Evolutionary conservation across 2,888 invertebrate species (phyloP).

Genomic region (Lysandra bellargus): DNA sequence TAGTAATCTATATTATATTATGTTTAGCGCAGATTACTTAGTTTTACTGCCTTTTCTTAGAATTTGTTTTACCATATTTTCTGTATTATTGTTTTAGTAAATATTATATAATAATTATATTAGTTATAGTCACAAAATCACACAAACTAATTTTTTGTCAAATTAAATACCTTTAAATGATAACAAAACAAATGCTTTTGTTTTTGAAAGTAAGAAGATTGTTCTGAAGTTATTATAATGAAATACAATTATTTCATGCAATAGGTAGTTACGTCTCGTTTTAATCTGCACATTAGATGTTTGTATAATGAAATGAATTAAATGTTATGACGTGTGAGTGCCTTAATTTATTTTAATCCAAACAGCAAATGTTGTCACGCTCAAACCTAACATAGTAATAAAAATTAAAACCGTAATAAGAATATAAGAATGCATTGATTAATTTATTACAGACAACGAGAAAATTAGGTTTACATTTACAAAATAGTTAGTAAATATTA

Average conservation of each 20-base stretch:
- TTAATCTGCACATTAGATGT: background rate
- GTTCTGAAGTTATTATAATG: background rate
- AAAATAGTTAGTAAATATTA: background rate
- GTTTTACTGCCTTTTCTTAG: background rate
- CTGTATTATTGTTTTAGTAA: background rate
- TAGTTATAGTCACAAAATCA: no score
- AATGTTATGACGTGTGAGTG: background rate
- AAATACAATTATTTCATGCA: background rate
- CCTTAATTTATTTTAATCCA: background rate
- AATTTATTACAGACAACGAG: no score
- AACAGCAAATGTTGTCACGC: background rate
- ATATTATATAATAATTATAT: no score
- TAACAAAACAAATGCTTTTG: background rate
- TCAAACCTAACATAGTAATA: background rate
- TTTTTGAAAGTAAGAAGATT: background rate
- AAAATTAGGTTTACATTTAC: background rate
- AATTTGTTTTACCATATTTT: background rate
- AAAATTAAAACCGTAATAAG: background rate
- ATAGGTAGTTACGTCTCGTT: background rate
- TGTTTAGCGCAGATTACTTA: no score
- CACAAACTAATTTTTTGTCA: background rate
- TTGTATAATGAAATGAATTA: background rate
- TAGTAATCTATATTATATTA: background rate
- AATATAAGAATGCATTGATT: background rate
- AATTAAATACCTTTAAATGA: background rate